Conservation (phyloP, 2,888 invertebrate species). For the Cheilosia vernalis region DNA sequence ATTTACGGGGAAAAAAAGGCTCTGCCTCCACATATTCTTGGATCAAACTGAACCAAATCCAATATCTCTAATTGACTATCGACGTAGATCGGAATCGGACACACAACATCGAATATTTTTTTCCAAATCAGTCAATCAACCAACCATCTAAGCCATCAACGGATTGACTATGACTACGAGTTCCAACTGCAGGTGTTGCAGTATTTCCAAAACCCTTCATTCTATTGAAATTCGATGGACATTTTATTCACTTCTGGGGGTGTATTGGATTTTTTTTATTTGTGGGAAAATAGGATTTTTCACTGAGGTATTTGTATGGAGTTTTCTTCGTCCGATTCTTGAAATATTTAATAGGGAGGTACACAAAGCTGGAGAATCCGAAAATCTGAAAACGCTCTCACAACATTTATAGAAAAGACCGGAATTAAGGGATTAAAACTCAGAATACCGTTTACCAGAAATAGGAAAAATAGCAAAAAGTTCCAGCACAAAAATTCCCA, state of each 20-base stretch:
- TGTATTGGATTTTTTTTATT: not conserved
- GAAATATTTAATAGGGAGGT: conserved; percentile 30
- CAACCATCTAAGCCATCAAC: not conserved
- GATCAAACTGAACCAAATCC: not conserved
- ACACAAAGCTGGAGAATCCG: conserved; percentile 1
- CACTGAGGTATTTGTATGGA: not conserved
- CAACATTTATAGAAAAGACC: conserved; percentile 15
- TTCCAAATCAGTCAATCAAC: not conserved
- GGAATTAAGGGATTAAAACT: conserved; percentile 49
- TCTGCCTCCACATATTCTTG: not conserved
- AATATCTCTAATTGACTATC: not conserved
- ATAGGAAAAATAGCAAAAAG: conserved; percentile 4
- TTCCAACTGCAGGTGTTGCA: not conserved
- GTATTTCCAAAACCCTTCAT: not conserved
- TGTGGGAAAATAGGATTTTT: not conserved
- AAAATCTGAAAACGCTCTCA: conserved; percentile 9
- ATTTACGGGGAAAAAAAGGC: not conserved
- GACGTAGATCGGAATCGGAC: not conserved
- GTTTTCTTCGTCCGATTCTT: conserved; percentile 7
- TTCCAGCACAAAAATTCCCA: conserved; percentile 19
- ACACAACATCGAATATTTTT: not conserved
- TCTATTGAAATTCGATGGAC: conserved; percentile 28
- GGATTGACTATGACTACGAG: not conserved
- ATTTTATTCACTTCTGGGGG: conserved; percentile 10
- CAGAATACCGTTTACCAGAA: conserved; percentile 8